Evolutionary conservation across 2,888 invertebrate species (phyloP).

Genomic region (Meiosimyza decipiens): DNA sequence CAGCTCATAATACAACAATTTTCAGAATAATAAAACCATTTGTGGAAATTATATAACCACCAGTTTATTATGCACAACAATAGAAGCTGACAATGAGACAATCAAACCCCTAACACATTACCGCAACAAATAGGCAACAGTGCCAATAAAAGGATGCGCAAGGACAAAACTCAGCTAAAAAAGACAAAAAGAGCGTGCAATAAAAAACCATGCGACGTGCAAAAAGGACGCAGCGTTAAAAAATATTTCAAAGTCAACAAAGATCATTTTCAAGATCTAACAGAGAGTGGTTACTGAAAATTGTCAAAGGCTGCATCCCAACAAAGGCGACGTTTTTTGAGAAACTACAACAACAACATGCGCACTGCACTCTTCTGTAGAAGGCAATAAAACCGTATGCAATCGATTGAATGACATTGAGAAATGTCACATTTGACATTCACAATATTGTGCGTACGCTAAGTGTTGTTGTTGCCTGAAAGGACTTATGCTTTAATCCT

Average conservation of each 20-base stretch:
- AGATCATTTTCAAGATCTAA: background rate
- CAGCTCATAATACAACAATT: background rate
- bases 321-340: background rate
- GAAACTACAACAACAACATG: background rate
- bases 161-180: slow-evolving; percentile 22
- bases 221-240: background rate
- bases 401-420: slow-evolving; percentile 17
- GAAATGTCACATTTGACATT: background rate
- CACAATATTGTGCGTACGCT: background rate
- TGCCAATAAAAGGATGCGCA: slow-evolving; percentile 29
- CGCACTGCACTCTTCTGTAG: background rate
- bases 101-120: slow-evolving; percentile 19
- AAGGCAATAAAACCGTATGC: slow-evolving; percentile 17
- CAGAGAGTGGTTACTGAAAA: background rate
- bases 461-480: background rate
- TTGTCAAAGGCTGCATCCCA: background rate
- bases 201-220: background rate
- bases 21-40: slow-evolving; percentile 33
- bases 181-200: background rate
- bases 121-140: slow-evolving; percentile 23
- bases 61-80: slow-evolving; percentile 26
- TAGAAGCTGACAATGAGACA: slow-evolving; percentile 21
- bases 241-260: background rate
- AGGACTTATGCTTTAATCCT: slow-evolving; percentile 18
- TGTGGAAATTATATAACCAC: slow-evolving; percentile 35